Base-by-base conservation (phyloP, 2,113 vertebrate genomes). In the Sterrhoptilus dennistouni region DNA sequence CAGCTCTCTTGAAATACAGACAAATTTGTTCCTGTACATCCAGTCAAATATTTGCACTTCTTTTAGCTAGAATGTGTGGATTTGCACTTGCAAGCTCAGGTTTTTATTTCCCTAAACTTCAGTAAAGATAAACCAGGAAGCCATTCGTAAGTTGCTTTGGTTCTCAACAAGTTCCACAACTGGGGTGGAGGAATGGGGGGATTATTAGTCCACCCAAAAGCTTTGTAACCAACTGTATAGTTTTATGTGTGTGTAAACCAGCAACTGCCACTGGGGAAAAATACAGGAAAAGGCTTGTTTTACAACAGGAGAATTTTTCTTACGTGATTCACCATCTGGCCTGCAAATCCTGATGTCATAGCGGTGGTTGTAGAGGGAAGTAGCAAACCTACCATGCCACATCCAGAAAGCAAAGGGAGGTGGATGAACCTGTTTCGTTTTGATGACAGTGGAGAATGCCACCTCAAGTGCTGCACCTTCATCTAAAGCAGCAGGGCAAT, bases 271-370 rank as follows among this genome's bases (percentile, higher is more conserved):
- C 64, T 1, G 1, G 94, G 83, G 86, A 38, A 89, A 89, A 90
- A 89, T 70, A 86, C 47, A 92, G 89, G 83, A 90, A 95, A 89
- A 81, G 23, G 60, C 25, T 40, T 90, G 11, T 35, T 90, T 93
- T 93, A 83, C 83, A 77, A 19, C 0, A 4, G 68, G 42, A 75
- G 44, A 31, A 54, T 92, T 77, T 69, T 77, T 93, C 31, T 81
- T 25, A 20, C 3, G 14, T 80, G 56, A 92, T 95, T 95, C 86
- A 86, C 89, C 24, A 38, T 86, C 78, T 96, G 94, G 76, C 80
- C 64, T 95, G 23, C 42, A 71, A 89, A 66, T 83, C 35, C 42
- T 83, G 47, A 63, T 90, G 78, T 93, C 60, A n/a, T 31, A 77
- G 59, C 54, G 70, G 83, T 53, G 68, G 63, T 83, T 24, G 2